Evolutionary conservation across 2,113 vertebrate species (phyloP).

Genomic region (Isurus oxyrinchus): DNA sequence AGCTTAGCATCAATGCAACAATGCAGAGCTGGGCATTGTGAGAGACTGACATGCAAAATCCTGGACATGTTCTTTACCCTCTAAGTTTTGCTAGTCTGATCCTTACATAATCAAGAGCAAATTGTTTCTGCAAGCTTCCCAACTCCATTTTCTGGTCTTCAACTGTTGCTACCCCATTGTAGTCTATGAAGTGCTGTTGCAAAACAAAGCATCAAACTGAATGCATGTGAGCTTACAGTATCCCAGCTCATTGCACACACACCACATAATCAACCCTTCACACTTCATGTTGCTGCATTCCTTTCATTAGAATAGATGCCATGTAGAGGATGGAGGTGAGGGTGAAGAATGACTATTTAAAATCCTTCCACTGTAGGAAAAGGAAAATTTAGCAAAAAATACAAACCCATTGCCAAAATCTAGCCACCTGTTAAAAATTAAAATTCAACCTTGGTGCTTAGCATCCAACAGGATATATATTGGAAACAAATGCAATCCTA

Average conservation of each 20-base stretch:
- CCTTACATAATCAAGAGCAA: neutral
- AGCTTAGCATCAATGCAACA: neutral
- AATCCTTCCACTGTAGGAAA: neutral
- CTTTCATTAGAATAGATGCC: neutral
- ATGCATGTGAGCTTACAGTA: neutral
- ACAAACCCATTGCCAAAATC: neutral
- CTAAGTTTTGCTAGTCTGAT: neutral
- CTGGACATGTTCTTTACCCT: neutral
- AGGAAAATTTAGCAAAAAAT: neutral
- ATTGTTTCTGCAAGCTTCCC: neutral
- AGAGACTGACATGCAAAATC: neutral
- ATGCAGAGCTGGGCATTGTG: neutral
- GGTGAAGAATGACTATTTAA: neutral
- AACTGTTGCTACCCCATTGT: neutral
- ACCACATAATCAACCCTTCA: neutral
- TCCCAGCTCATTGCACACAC: neutral
- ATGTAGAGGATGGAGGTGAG: neutral
- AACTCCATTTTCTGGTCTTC: neutral
- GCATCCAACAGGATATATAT: neutral
- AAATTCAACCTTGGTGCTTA: neutral
- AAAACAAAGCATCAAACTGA: neutral
- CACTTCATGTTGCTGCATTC: neutral
- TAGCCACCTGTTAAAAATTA: neutral
- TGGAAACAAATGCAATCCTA: neutral
- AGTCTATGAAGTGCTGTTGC: neutral